Base-by-base conservation (phyloP, 2,888 invertebrate species). In the Laothoe populi region DNA sequence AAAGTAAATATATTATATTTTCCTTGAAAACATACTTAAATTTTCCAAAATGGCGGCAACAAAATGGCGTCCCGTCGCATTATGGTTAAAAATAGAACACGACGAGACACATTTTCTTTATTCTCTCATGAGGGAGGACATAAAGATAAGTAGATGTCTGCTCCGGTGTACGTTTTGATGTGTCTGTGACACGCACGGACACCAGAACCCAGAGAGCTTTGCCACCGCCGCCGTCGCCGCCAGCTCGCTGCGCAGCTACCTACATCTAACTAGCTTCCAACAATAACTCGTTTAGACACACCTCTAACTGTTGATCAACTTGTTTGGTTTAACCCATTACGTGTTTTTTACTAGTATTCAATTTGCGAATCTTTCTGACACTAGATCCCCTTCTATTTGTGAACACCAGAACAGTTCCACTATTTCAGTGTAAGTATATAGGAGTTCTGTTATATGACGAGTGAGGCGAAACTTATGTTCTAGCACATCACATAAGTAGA, bases 201-300 rank as follows among this genome's bases (percentile, higher is more conserved):
- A 31, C 26, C 49, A 26, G 21, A 19, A n/a, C n/a, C n/a, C 16
- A n/a, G 42, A 16, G 49, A 49, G 49, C 49, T 26, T 57, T 10
- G 45, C 16, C 63, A 61, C 68, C 64, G 58, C 60, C 53, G 57
- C 59, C 60, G 61, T 38, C 38, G 46, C 44, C 57, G 57, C 64
- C 31, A 8, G 31, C 31, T 35, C 61, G 59, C 53, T 53, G 10
- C 53, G 11, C 46, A 26, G 5, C 16, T 26, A 19, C 31, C 26
- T 19, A 53, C n/a, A 10, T 31, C 31, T 0, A 35, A 8, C 53
- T n/a, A 31, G 19, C 35, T 35, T 31, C 49, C 19, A 31, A 35
- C 53, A 53, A 53, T 53, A 53, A 53, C 35, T 35, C 16, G 53
- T 53, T 35, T 19, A 11, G 35, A 35, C 53, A 53, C 35, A 53